Percentiles rank a stretch among this genome's conserved stretches.
Conservation (phyloP, 1,140 invertebrate genomes). For the Pogonus chalceus region DNA sequence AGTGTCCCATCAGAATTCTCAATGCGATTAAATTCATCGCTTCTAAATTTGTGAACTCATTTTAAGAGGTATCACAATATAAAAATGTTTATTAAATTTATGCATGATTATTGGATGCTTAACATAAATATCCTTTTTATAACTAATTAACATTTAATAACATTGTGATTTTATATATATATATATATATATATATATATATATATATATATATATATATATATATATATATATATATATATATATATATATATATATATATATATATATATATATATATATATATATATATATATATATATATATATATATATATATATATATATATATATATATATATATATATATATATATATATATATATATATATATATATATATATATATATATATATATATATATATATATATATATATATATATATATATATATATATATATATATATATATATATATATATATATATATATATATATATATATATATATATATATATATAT, state of each 20-base stretch:
- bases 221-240: neutral
- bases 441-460: neutral
- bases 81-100: too few species aligned
- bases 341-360: neutral
- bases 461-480: neutral
- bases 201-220: neutral
- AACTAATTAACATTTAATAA: too few species aligned
- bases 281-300: neutral
- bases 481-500: neutral
- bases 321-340: neutral
- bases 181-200: conserved; percentile 2
- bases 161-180: neutral
- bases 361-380: neutral
- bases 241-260: neutral
- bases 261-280: neutral
- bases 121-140: too few species aligned
- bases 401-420: conserved; percentile 1
- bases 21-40: too few species aligned
- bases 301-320: neutral
- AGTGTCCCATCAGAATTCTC: too few species aligned
- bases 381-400: neutral
- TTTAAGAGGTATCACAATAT: too few species aligned
- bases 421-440: neutral
- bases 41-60: too few species aligned
- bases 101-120: too few species aligned